Base-by-base conservation (phyloP, 2,888 invertebrate species). In the Chrysotoxum bicinctum region DNA sequence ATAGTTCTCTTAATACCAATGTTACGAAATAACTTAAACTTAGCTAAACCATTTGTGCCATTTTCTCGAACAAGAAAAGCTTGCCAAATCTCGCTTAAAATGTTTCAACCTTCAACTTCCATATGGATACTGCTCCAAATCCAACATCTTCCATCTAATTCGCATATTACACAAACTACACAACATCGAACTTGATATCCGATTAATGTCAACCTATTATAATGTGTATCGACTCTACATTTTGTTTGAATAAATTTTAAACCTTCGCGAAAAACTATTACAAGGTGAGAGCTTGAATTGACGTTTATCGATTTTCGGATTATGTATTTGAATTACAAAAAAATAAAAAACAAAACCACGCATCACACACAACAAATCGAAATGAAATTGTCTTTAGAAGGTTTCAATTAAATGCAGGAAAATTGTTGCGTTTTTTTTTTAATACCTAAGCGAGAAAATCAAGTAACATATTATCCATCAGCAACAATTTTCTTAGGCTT, bases 231-330 rank as follows among this genome's bases (percentile, higher is more conserved):
- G 2, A 23, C 14, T 14, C 1, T 45, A 76, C 50, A 30, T 60
- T 43, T 37, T 19, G 35, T 60, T 9, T 52, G 26, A 60, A 50
- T 58, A 40, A 50, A 45, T 19, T 21, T 43, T 4, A 8, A 66
- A 50, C 43, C 72, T 40, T n/a, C 40, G n/a, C 35, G 21, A 35
- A 54, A 66, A 85, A 77, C 85, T 52, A 69, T 76, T 54, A 68
- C 85, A 85, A 85, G 85, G 85, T 81, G 62, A 81, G 43, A 45
- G 37, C n/a, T 9, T 43, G 69, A 76, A 68, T 37, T 50, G 62
- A 72, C 72, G 66, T 69, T 69, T 77, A 85, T 85, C 62, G 85
- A 85, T 85, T 85, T 77, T 69, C 1, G 76, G 68, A 66, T 85
- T 81, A 77, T 7, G n/a, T 19, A 48, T 19, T 54, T n/a, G 30